Evolutionary conservation across 92 coral and sea anemone species (phyloP), one percentile per base, ranked within the genome.

Genomic region (Blastomussa wellsi): DNA sequence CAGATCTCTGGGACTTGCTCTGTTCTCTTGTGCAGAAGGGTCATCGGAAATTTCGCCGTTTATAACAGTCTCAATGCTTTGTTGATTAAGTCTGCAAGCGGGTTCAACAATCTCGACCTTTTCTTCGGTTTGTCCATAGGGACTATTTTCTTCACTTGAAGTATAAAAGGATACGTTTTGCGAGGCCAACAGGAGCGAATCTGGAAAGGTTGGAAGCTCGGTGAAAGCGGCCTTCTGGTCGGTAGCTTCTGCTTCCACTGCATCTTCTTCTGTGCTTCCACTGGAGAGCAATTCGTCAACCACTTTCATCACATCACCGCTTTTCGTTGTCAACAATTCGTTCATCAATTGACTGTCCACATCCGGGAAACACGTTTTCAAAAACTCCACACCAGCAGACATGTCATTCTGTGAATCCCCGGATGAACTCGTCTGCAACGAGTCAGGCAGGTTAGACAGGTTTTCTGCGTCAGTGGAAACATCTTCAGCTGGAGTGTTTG

Each of bases 361-460:
- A 76, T 90, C 91, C 68, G 98, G 95, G 80, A 94, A 94, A 48
- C 98, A 94, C 7, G 98, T 90, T 47, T 88, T 91, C 42, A 94
- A 79, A 59, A 94, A 94, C 82, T 94, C 92, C 72, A 85, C 49
- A 1, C 85, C 92, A 74, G 77, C 69, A 22, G 79, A 64, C 60
- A 48, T 57, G 41, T 68, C 79, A 57, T 28, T 80, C n/a, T 39
- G 65, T n/a, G 82, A 68, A n/a, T 86, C 76, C 51, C 60, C 60
- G 39, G 82, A 83, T 65, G 80, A 42, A 41, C 71, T 80, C 51
- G 32, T 42, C 7, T 76, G 38, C 26, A 14, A 28, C 38, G 6
- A 64, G 64, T 55, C 57, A 32, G 80, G 0, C 42, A 42, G 62
- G 47, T 38, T 57, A 32, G 80, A 0, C 59, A 17, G 73, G 80